Conservation (phyloP, 2,888 invertebrate species). For the Neoascia interrupta region DNA sequence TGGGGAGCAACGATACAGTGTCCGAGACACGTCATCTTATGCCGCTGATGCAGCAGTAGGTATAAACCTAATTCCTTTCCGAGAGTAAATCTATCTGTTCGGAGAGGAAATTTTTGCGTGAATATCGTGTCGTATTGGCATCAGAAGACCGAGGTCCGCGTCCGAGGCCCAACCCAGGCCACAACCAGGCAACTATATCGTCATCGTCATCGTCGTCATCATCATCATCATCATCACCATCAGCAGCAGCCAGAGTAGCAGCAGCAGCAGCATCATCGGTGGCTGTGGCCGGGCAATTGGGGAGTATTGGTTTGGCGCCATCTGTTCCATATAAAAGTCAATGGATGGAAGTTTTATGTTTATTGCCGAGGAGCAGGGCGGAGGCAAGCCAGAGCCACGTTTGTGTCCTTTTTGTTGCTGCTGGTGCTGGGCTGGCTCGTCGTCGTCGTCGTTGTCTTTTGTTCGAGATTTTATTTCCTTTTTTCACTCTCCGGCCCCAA, state of each 20-base stretch:
- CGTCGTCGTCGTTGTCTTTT: background rate
- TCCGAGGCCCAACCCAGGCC: conserved; percentile 22
- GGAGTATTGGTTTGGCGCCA: conserved; percentile 70
- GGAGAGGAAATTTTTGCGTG: conserved; percentile 48
- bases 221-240: background rate
- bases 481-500: background rate
- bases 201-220: conserved; percentile 15
- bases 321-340: conserved; percentile 70
- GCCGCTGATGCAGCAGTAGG: conserved; percentile 54
- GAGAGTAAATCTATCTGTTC: too few relatives aligned
- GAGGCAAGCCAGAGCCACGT: conserved; percentile 15
- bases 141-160: too few relatives aligned
- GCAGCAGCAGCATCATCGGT: conserved; percentile 19
- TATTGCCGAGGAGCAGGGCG: conserved; percentile 46
- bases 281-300: conserved; percentile 53
- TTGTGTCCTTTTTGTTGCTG: conserved; percentile 49
- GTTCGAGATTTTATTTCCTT: conserved; percentile 15
- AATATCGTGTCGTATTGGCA: conserved; percentile 68
- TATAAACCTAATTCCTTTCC: too few relatives aligned
- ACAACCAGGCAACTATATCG: conserved; percentile 11
- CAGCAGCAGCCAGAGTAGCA: conserved; percentile 18
- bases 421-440: too few relatives aligned
- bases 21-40: conserved; percentile 46
- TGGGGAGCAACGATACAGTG: conserved; percentile 49
- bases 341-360: conserved; percentile 70